Conservation (phyloP, 2,113 vertebrate species). For the Peromyscus californicus region DNA sequence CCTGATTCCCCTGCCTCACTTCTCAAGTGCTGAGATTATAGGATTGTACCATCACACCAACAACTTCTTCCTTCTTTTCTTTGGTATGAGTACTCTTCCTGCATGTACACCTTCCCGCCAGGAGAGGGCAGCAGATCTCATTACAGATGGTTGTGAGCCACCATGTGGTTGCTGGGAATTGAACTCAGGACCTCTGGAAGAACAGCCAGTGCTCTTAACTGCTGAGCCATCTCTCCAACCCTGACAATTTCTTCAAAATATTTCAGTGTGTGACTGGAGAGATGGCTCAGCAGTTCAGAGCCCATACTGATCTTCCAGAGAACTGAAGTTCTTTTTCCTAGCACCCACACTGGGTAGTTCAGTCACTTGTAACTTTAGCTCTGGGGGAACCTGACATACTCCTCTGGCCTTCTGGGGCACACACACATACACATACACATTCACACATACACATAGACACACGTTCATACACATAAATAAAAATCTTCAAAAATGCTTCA, state of each 20-base stretch:
- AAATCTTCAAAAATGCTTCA: neutral
- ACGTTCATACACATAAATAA: neutral
- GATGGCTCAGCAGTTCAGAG: neutral
- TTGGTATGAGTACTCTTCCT: too few species aligned
- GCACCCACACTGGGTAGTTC: neutral
- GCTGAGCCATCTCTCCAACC: too few species aligned
- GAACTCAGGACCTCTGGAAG: too few species aligned
- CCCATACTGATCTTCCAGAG: neutral
- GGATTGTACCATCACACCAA: neutral
- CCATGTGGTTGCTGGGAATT: too few species aligned
- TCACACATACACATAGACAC: neutral
- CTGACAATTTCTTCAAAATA: neutral
- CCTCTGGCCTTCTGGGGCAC: neutral
- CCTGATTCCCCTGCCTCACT: too few species aligned
- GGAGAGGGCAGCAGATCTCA: too few species aligned
- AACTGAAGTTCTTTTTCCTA: neutral
- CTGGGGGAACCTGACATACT: neutral
- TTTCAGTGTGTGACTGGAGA: neutral
- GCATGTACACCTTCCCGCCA: too few species aligned
- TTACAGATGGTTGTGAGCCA: too few species aligned
- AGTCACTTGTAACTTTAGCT: neutral
- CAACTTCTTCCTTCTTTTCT: too few species aligned
- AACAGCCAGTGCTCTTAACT: too few species aligned
- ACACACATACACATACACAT: neutral
- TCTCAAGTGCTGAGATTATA: neutral